Conservation (phyloP, 1,140 invertebrate genomes). For the Orchesella cincta region DNA sequence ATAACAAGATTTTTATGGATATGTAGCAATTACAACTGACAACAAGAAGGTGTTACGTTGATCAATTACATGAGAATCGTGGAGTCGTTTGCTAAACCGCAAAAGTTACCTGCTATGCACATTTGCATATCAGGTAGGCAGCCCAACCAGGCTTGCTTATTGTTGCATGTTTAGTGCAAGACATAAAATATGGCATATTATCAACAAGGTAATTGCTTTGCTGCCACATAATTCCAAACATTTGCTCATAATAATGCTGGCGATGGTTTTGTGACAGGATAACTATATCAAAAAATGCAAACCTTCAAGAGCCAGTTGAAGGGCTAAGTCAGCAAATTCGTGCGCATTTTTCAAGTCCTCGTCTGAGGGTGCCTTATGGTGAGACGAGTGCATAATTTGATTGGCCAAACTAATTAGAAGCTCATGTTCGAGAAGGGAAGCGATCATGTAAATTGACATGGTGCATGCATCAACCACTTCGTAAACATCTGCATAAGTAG, state of each 20-base stretch:
- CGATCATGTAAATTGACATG: slow-evolving; percentile 41
- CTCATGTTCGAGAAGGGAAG: slow-evolving; percentile 41
- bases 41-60: background rate
- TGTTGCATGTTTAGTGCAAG: too few relatives aligned
- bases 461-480: slow-evolving; percentile 39
- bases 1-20: background rate
- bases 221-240: too few relatives aligned
- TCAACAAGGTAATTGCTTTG: too few relatives aligned
- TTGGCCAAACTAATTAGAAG: slow-evolving; percentile 41
- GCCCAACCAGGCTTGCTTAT: too few relatives aligned
- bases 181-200: too few relatives aligned
- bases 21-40: slow-evolving; percentile 9
- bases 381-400: slow-evolving; percentile 38
- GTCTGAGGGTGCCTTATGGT: slow-evolving; percentile 23
- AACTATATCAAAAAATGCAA: too few relatives aligned
- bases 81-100: background rate
- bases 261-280: too few relatives aligned
- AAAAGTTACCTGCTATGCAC: too few relatives aligned
- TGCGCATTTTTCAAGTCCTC: slow-evolving; percentile 37
- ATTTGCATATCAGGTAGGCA: too few relatives aligned
- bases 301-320: slow-evolving; percentile 42
- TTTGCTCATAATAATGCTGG: too few relatives aligned
- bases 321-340: slow-evolving; percentile 36
- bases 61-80: slow-evolving; percentile 9
- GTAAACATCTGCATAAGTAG: background rate